Percentiles rank a stretch among this genome's conserved stretches.
These are phyloP conservation scores for Atherinomorus stipes DNA, from an alignment of 2,113 vertebrate species.

Conservation along the genomic window DNA sequence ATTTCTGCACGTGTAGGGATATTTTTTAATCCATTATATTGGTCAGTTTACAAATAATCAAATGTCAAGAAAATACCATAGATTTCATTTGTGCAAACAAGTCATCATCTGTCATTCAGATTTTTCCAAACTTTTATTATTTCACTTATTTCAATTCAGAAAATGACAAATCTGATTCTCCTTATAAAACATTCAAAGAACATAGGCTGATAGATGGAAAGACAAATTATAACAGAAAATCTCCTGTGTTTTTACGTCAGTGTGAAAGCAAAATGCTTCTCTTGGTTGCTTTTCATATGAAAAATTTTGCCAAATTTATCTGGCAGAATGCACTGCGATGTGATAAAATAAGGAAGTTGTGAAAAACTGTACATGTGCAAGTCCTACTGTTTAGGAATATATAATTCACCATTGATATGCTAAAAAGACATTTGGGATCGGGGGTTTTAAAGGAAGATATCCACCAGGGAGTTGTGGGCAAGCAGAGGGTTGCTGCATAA, in stretches of 20 bases:
- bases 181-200: constrained; percentile 30
- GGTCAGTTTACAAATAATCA: neutral
- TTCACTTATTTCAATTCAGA: constrained; percentile 10
- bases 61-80: neutral
- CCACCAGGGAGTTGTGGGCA: constrained; percentile 77
- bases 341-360: constrained; percentile 57
- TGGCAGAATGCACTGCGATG: constrained; percentile 45
- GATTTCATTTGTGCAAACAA: neutral
- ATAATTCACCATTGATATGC: constrained; percentile 80
- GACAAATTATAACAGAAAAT: constrained; percentile 10
- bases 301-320: constrained; percentile 44
- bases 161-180: constrained; percentile 14
- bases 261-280: constrained; percentile 29
- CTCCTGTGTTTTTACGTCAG: constrained; percentile 19
- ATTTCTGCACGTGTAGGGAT: neutral
- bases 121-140: constrained; percentile 12
- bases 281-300: constrained; percentile 30
- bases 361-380: constrained; percentile 59
- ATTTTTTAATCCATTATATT: neutral
- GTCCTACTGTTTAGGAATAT: constrained; percentile 78
- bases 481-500: constrained; percentile 78
- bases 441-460: constrained; percentile 75
- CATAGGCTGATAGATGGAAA: constrained; percentile 15
- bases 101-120: too few relatives aligned
- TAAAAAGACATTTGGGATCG: constrained; percentile 81